phyloP scores from a whole-genome alignment of 2,888 invertebrate species.

The Ectemnius cavifrons region DNA sequence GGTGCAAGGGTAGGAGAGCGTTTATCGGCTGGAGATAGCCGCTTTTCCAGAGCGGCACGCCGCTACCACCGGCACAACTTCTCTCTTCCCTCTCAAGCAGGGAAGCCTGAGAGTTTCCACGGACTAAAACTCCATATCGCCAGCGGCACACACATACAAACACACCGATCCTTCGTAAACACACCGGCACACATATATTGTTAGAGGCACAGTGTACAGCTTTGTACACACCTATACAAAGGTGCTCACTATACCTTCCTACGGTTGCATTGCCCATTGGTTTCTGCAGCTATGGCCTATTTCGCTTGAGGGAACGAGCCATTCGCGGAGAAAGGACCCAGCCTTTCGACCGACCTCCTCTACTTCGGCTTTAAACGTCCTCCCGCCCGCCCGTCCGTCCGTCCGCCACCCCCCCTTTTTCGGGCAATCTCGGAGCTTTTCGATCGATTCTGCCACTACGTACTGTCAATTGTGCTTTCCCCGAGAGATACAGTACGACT shows the following conservation, averaged over 20 bases:
- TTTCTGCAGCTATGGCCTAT: conserved; percentile 66
- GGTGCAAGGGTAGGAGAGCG: conserved; percentile 50
- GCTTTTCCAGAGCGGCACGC: conserved; percentile 63
- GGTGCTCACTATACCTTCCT: conserved; percentile 48
- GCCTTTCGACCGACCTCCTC: conserved; percentile 50
- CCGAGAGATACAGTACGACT: too few relatives aligned
- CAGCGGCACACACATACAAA: conserved; percentile 31
- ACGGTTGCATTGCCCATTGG: conserved; percentile 63
- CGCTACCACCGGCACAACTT: conserved; percentile 51
- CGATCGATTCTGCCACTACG: conserved; percentile 31
- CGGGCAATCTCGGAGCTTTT: conserved; percentile 45
- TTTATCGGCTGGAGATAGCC: conserved; percentile 68
- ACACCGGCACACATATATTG: not conserved
- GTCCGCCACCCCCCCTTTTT: conserved; percentile 27
- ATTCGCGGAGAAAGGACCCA: conserved; percentile 62
- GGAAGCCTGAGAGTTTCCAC: conserved; percentile 40
- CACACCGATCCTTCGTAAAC: conserved; percentile 22
- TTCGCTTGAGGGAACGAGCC: conserved; percentile 66
- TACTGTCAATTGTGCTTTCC: too few relatives aligned
- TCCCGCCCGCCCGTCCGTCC: conserved; percentile 43
- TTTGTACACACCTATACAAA: conserved; percentile 29
- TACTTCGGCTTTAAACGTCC: conserved; percentile 37
- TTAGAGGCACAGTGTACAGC: conserved; percentile 8
- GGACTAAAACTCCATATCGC: conserved; percentile 61
- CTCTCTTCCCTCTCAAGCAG: conserved; percentile 41